phyloP scores from a whole-genome alignment of 2,888 invertebrate genomes.

The Bruchidius siliquastri region DNA sequence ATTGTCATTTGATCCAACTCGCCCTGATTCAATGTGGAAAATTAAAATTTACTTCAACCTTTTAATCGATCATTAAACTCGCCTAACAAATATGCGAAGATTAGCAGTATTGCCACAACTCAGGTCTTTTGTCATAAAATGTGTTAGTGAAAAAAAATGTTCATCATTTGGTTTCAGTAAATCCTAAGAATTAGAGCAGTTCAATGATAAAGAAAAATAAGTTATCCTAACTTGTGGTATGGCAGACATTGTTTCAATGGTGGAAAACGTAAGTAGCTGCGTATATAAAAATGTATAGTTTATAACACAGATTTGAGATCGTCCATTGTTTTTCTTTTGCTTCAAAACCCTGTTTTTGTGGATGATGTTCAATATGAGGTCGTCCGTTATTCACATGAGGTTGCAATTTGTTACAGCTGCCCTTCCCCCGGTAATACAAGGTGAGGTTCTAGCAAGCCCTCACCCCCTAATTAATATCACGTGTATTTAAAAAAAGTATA shows the following conservation, averaged over 20 bases:
- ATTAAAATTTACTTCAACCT: neutral
- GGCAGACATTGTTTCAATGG: neutral
- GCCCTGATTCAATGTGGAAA: neutral
- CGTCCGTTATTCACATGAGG: no score
- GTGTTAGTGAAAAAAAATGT: neutral
- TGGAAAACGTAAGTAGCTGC: neutral
- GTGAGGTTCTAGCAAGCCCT: no score
- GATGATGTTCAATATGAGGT: no score
- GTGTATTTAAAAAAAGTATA: no score
- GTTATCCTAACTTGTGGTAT: neutral
- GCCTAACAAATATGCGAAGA: neutral
- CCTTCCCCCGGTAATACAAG: no score
- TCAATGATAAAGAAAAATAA: neutral
- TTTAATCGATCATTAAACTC: neutral
- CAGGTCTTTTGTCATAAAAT: neutral
- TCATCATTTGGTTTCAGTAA: neutral
- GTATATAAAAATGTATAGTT: neutral
- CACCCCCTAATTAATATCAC: no score
- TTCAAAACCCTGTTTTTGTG: neutral
- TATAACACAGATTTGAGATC: neutral
- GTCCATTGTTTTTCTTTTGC: neutral
- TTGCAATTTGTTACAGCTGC: no score
- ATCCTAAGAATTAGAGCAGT: neutral
- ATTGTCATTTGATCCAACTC: neutral
- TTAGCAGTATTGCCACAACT: neutral